Evolutionary conservation across 2,888 invertebrate species (phyloP).

Genomic region (Eupithecia pulchellata): DNA sequence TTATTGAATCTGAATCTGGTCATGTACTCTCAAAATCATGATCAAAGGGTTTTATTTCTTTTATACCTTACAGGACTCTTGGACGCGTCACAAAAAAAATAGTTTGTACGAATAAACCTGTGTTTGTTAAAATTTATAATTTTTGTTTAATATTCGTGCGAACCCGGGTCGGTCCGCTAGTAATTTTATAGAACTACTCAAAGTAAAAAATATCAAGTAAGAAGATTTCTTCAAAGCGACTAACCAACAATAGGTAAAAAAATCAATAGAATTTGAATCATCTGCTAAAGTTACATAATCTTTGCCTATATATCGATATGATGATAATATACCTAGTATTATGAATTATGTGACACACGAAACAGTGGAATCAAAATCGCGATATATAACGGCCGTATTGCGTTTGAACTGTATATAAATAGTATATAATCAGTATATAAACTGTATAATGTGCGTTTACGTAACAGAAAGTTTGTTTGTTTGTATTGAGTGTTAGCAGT

Average conservation of each 20-base stretch:
- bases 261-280: neutral
- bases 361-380: conserved; percentile 26
- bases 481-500: conserved; percentile 6
- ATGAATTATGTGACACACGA: conserved; percentile 29
- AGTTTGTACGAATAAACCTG: too few relatives aligned
- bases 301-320: conserved; percentile 28
- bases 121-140: too few relatives aligned
- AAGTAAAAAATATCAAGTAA: neutral
- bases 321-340: conserved; percentile 30
- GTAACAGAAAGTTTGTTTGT: neutral
- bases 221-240: conserved; percentile 25
- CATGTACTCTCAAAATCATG: too few relatives aligned
- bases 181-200: too few relatives aligned
- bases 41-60: too few relatives aligned
- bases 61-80: too few relatives aligned
- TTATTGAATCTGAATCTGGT: too few relatives aligned
- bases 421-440: conserved; percentile 7
- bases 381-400: conserved; percentile 20
- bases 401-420: neutral
- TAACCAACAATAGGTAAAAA: conserved; percentile 17
- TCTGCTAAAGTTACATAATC: conserved; percentile 14
- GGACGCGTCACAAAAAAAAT: too few relatives aligned
- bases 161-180: too few relatives aligned
- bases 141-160: too few relatives aligned
- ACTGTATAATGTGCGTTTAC: neutral